Conservation (phyloP, 2,797 vertebrate species). For the Coracias cyanogaster region DNA sequence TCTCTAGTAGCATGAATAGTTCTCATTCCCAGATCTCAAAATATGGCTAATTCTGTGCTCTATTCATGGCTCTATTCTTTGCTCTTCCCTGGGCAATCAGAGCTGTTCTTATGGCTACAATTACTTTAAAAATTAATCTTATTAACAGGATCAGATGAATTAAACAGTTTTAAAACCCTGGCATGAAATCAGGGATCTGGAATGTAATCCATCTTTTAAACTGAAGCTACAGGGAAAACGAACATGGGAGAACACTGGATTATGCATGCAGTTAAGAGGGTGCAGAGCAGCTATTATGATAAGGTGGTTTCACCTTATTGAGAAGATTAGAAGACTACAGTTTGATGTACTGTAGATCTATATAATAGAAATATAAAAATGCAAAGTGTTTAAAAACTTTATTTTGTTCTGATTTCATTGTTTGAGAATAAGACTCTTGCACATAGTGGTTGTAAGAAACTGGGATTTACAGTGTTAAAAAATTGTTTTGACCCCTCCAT, state of each 20-base stretch:
- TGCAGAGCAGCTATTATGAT: not conserved
- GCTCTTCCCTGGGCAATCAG: not conserved
- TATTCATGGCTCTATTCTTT: not conserved
- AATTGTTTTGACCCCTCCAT: not conserved
- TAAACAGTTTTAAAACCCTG: not conserved
- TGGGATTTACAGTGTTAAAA: conserved; percentile 36
- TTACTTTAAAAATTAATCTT: not conserved
- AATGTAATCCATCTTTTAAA: not conserved
- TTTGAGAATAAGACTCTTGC: not conserved
- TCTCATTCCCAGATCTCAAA: not conserved
- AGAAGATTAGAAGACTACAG: not conserved
- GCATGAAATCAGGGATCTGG: not conserved
- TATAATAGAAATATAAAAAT: not conserved
- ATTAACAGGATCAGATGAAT: not conserved
- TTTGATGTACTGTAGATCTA: not conserved
- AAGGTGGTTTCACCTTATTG: not conserved
- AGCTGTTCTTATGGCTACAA: not conserved
- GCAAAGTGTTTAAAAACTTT: not conserved
- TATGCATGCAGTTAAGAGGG: not conserved
- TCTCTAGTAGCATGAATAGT: not conserved
- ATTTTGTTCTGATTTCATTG: not conserved
- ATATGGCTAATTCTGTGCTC: no score
- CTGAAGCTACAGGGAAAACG: not conserved
- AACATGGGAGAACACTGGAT: not conserved
- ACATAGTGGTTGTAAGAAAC: conserved; percentile 47